Evolutionary conservation across 2,797 vertebrate species (phyloP), one percentile per base, ranked within the genome.

Genomic region (Tiaroga cobitis): DNA sequence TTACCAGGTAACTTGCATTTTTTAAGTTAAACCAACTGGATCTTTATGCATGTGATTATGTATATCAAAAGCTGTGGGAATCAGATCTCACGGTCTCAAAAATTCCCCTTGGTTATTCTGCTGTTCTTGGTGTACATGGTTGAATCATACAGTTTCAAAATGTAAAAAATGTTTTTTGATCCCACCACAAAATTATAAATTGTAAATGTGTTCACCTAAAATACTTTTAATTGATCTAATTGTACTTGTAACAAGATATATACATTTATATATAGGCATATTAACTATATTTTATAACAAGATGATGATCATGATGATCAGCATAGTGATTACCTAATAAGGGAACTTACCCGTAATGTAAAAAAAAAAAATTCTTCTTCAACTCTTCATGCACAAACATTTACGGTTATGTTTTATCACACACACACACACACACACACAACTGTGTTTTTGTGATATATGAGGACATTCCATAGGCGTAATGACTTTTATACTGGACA

Each of bases 71-170:
- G 41, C 24, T 26, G 18, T 67, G 21, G 34, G n/a, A 63, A 75
- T 82, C 68, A 43, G 34, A 41, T 39, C 7, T 49, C 46, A 49
- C 46, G 21, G 13, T 67, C 10, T 91, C 39, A 83, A 80, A 26
- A 61, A 88, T 86, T 88, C 85, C 89, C 87, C 76, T 85, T 77
- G 6, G 68, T 9, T 4, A 5, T 70, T 72, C 74, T 90, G 85
- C 86, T 87, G 90, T 86, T 85, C 82, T 88, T 10, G 77, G 79
- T 26, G 81, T 1, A 85, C 70, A 88, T 89, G 26, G 80, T 89
- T 90, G 74, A 90, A 89, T 80, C 88, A 75, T 41, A 37, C 39
- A 29, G 89, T 93, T 92, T 93, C 86, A 89, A 85, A 86, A 88
- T 49, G 11, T 43, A 43, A 10, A 41, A 1, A 9, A 9, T 0